Base-by-base conservation (phyloP, 2,888 invertebrate genomes). In the Epiblema foenella region DNA sequence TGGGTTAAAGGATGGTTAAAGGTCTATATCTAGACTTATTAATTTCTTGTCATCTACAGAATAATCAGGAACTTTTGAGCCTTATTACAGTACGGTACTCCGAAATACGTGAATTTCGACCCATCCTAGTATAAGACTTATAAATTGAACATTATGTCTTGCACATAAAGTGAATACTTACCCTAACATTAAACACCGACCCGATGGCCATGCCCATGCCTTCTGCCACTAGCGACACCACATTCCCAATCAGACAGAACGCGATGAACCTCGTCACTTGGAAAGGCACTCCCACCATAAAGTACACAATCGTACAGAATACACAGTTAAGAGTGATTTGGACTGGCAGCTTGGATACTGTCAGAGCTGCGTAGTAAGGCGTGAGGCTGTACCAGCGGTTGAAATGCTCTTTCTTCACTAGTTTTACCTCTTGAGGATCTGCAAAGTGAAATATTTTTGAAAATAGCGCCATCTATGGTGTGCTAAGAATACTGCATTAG, bases 171-270 rank as follows among this genome's bases (percentile, higher is more conserved):
- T 29, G 1, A 0, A 57, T 69, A 89, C 94, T 93, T 81, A 96
- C 96, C 77, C 95, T 94, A 68, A 96, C 93, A 81, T 92, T 95
- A 76, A 96, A 96, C 11, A 95, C 88, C 3, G 96, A 95, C 65
- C 97, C 97, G 77, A 97, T 96, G 0, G 97, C 95, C 73, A 97
- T 83, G 0, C 97, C 97, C 83, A 97, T 94, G 42, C 97, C 96
- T 83, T 97, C 97, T 18, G 97, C 95, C 0, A 96, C 96, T 52
- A 97, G 88, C 0, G 96, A 96, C 10, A 96, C 95, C 68, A 96
- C 90, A 64, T 96, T 94, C 0, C 96, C 95, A 33, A 96, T 94
- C 0, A 95, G 80, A 42, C 95, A 94, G 85, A 97, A 97, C 68
- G 95, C 91, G 10, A 94, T 83, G 81, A 97, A 97, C 39, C 97